phyloP scores from a whole-genome alignment of 2,113 vertebrate species.

The Podilymbus podiceps region DNA sequence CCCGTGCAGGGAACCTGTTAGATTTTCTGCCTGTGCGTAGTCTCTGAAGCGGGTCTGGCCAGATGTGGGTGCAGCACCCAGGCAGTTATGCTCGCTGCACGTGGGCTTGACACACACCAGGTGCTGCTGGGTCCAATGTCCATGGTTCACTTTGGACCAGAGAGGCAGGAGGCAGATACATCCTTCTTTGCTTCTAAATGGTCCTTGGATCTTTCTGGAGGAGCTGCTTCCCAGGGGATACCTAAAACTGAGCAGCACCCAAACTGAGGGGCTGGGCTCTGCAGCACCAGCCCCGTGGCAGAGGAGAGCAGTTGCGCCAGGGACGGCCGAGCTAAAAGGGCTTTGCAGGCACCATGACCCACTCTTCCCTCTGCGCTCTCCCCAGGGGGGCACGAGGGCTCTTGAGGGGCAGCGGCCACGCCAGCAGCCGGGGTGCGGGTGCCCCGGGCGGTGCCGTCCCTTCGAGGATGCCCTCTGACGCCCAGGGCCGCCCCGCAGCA shows the following conservation, averaged over 20 bases:
- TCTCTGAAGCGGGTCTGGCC: background rate
- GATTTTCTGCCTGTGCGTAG: background rate
- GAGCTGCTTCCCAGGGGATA: background rate
- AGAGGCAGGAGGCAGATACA: background rate
- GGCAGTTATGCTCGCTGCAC: rapidly evolving
- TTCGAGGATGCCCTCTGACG: conserved; percentile 2
- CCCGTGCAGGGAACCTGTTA: background rate
- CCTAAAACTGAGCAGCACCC: background rate
- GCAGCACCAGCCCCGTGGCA: background rate
- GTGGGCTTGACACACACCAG: background rate
- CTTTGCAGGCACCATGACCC: background rate
- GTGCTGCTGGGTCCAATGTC: background rate
- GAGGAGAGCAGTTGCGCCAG: background rate
- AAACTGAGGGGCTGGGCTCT: background rate
- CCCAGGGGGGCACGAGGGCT: rapidly evolving
- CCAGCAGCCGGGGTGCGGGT: rapidly evolving
- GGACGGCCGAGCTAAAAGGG: too few species aligned
- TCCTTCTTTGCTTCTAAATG: background rate
- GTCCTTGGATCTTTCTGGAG: background rate
- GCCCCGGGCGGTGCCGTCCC: background rate
- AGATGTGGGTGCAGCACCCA: background rate
- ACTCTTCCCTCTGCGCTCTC: background rate
- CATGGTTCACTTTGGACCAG: background rate
- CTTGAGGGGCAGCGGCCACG: rapidly evolving
- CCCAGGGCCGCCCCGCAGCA: background rate